A percentile compares a stretch with the other conserved stretches of the same genome.
These are phyloP conservation scores for Nerophis lumbriciformis DNA, from an alignment of 2,113 vertebrate genomes.

Conservation along the genomic window DNA sequence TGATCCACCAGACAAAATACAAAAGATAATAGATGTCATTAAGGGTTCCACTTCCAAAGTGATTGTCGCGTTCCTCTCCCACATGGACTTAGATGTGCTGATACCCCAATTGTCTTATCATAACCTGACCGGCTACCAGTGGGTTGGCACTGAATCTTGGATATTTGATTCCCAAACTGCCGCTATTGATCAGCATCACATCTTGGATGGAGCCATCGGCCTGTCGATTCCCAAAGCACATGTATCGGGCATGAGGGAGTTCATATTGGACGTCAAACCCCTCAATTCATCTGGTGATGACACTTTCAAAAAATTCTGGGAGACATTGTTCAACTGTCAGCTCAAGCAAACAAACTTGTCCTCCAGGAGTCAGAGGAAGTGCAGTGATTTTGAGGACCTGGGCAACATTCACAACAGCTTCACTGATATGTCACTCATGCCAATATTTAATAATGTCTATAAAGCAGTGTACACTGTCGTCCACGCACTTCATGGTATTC, in stretches of 20 bases:
- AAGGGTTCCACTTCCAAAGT: slow-evolving; percentile 63
- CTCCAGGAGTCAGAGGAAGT: slow-evolving; percentile 17
- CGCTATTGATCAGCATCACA: slow-evolving; percentile 38
- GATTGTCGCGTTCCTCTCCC: slow-evolving; percentile 60
- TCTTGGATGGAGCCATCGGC: slow-evolving; percentile 66
- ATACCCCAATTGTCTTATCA: slow-evolving; percentile 48
- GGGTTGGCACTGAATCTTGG: slow-evolving; percentile 70
- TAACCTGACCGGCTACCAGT: slow-evolving; percentile 69
- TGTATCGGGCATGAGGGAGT: slow-evolving; percentile 60
- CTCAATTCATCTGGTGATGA: slow-evolving; percentile 45
- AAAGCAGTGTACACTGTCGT: slow-evolving; percentile 69
- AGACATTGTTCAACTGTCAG: slow-evolving; percentile 57
- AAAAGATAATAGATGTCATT: slow-evolving; percentile 54
- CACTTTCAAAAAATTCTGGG: slow-evolving; percentile 63
- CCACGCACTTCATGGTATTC: slow-evolving; percentile 57
- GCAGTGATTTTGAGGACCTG: slow-evolving; percentile 61
- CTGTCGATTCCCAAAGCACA: slow-evolving; percentile 62
- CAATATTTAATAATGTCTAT: slow-evolving; percentile 68
- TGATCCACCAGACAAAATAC: slow-evolving; percentile 50
- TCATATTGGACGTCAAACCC: slow-evolving; percentile 58
- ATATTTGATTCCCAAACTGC: slow-evolving; percentile 61
- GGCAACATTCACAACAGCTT: slow-evolving; percentile 56
- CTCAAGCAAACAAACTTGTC: slow-evolving; percentile 18
- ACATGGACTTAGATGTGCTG: slow-evolving; percentile 54
- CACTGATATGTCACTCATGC: slow-evolving; percentile 69